These are phyloP conservation scores for Microhierax caerulescens DNA, from an alignment of 2,797 vertebrate genomes.

Conservation along the genomic window DNA sequence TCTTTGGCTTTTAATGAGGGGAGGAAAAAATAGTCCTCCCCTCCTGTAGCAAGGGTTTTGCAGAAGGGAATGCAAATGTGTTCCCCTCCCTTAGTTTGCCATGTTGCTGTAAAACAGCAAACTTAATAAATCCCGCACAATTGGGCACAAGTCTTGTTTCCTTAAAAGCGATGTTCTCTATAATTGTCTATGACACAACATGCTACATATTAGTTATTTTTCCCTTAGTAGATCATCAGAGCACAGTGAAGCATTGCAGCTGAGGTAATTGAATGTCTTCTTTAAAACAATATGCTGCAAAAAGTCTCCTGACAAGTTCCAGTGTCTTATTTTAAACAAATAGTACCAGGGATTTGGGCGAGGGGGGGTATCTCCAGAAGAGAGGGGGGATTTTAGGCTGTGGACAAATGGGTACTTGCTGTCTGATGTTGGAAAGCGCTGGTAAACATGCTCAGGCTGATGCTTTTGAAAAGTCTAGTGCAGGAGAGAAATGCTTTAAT, in stretches of 20 bases:
- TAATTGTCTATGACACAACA: conserved; percentile 69
- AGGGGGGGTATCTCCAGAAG: background rate
- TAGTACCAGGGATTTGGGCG: fast-evolving
- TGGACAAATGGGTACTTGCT: background rate
- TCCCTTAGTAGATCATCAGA: conserved; percentile 66
- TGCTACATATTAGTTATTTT: conserved; percentile 52
- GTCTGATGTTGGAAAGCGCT: background rate
- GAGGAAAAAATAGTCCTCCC: background rate
- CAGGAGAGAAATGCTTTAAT: background rate
- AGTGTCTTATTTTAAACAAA: conserved; percentile 11
- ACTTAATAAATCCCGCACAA: conserved; percentile 59
- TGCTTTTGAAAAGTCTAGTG: background rate
- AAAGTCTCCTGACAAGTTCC: conserved; percentile 60
- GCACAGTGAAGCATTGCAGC: conserved; percentile 29
- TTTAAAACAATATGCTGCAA: conserved; percentile 52
- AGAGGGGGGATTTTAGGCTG: background rate
- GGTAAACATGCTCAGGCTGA: background rate
- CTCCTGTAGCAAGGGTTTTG: background rate
- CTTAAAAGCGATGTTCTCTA: conserved; percentile 68
- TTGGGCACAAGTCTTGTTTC: conserved; percentile 65
- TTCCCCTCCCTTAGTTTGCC: conserved; percentile 51
- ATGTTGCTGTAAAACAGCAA: conserved; percentile 47
- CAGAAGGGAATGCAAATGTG: conserved; percentile 8
- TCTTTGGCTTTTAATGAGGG: conserved; percentile 36
- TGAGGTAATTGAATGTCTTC: conserved; percentile 63